Evolutionary conservation across 2,113 vertebrate species (phyloP).

Genomic region (Macrotus californicus): DNA sequence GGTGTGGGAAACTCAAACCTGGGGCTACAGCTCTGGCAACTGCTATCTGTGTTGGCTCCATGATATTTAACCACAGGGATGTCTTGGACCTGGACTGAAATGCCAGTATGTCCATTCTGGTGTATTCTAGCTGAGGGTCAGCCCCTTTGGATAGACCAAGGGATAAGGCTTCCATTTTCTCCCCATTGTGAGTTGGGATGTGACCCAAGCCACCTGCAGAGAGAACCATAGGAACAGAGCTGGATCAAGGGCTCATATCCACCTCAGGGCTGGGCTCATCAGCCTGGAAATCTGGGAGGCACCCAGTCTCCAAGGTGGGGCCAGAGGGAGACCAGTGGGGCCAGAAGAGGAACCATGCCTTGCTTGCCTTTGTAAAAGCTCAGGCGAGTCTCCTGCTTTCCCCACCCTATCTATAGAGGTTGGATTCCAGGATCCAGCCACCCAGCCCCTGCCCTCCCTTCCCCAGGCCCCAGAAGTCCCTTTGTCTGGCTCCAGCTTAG

Average conservation of each 20-base stretch:
- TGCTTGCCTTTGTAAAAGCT: not conserved
- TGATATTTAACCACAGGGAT: not conserved
- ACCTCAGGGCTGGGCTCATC: too few relatives aligned
- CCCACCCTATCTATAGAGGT: not conserved
- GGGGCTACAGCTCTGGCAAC: accelerated
- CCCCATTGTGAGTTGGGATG: not conserved
- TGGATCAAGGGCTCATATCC: not conserved
- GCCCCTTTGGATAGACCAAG: too few relatives aligned
- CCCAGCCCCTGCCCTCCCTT: not conserved
- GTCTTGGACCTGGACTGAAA: not conserved
- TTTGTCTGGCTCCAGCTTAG: accelerated
- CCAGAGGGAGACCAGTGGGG: not conserved
- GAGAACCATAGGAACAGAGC: not conserved
- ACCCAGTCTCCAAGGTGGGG: not conserved
- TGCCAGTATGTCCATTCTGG: not conserved
- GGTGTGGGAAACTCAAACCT: not conserved
- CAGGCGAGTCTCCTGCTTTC: not conserved
- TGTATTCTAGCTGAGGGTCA: not conserved
- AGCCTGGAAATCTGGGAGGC: not conserved
- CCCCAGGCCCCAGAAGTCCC: not conserved
- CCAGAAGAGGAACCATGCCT: not conserved
- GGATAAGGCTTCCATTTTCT: not conserved
- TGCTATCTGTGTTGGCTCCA: not conserved
- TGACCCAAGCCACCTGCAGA: not conserved
- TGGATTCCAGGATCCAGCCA: not conserved